Conservation (phyloP, 2,888 invertebrate species). For the Electrophaes corylata region DNA sequence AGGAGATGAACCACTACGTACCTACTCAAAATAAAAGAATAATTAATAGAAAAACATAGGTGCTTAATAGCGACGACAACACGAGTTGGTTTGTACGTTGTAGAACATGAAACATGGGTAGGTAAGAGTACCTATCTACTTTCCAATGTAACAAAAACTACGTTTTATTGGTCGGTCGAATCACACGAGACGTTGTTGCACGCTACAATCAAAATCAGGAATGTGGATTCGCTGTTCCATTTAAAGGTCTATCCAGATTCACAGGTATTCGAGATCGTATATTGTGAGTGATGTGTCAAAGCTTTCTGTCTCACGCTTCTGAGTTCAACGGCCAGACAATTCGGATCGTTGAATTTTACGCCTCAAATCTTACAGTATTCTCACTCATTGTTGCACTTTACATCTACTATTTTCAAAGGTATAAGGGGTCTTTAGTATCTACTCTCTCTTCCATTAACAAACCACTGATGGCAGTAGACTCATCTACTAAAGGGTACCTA, state of each 20-base stretch:
- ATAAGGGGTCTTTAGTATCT: too few relatives aligned
- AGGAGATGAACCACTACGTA: too few relatives aligned
- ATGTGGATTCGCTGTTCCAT: slow-evolving; percentile 35
- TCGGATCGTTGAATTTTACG: slow-evolving; percentile 61
- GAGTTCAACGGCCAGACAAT: slow-evolving; percentile 72
- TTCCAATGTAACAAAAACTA: slow-evolving; percentile 27
- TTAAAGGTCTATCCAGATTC: slow-evolving; percentile 28
- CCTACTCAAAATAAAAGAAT: too few relatives aligned
- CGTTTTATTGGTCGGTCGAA: slow-evolving; percentile 20
- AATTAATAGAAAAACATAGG: too few relatives aligned
- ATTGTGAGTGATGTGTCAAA: slow-evolving; percentile 37
- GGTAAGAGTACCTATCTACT: too few relatives aligned
- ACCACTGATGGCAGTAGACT: too few relatives aligned
- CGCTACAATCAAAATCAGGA: slow-evolving; percentile 33
- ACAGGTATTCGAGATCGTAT: slow-evolving; percentile 35
- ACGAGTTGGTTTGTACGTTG: too few relatives aligned
- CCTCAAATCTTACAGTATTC: slow-evolving; percentile 52
- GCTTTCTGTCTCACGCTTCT: slow-evolving; percentile 43
- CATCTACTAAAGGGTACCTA: too few relatives aligned
- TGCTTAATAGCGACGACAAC: too few relatives aligned
- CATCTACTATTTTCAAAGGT: too few relatives aligned
- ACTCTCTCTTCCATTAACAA: too few relatives aligned
- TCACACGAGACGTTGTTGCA: slow-evolving; percentile 25
- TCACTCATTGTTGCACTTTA: slow-evolving; percentile 20
- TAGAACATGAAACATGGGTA: too few relatives aligned